Evolutionary conservation across 2,888 invertebrate genomes (phyloP).

Genomic region (Ophion slaviceki): DNA sequence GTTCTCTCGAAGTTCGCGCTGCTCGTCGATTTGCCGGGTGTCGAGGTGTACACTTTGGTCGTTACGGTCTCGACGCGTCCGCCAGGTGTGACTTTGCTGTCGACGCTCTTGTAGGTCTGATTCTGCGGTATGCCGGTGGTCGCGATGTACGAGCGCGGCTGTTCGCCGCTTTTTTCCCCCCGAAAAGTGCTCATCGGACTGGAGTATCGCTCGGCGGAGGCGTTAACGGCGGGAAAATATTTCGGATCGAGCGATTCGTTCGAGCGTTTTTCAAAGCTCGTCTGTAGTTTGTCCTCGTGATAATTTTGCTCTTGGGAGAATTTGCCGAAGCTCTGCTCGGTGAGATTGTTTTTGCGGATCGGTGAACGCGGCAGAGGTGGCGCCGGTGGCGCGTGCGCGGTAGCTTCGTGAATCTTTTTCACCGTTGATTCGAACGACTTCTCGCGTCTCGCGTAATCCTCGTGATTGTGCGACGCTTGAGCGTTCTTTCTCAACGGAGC

Average conservation of each 20-base stretch:
- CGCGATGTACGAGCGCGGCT: constrained; percentile 49
- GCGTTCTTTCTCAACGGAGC: constrained; percentile 67
- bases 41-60: constrained; percentile 86
- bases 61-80: constrained; percentile 86
- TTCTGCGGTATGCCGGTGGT: constrained; percentile 70
- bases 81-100: constrained; percentile 85
- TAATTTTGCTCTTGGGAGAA: constrained; percentile 48
- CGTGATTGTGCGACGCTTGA: constrained; percentile 68
- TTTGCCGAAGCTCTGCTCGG: constrained; percentile 48
- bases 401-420: constrained; percentile 34
- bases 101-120: constrained; percentile 77
- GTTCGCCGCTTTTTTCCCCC: constrained; percentile 68
- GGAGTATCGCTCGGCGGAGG: constrained; percentile 70
- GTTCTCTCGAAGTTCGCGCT: constrained; percentile 85
- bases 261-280: constrained; percentile 61
- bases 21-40: constrained; percentile 85
- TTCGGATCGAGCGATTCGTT: constrained; percentile 68
- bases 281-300: constrained; percentile 32
- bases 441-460: constrained; percentile 66
- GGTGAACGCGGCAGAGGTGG: constrained; percentile 58
- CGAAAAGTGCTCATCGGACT: constrained; percentile 77
- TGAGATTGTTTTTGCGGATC: constrained; percentile 38
- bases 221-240: constrained; percentile 55
- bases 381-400: constrained; percentile 45
- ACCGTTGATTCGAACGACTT: constrained; percentile 55